phyloP scores from a whole-genome alignment of 2,888 invertebrate genomes.

The Drosophila pseudotalamancana region DNA sequence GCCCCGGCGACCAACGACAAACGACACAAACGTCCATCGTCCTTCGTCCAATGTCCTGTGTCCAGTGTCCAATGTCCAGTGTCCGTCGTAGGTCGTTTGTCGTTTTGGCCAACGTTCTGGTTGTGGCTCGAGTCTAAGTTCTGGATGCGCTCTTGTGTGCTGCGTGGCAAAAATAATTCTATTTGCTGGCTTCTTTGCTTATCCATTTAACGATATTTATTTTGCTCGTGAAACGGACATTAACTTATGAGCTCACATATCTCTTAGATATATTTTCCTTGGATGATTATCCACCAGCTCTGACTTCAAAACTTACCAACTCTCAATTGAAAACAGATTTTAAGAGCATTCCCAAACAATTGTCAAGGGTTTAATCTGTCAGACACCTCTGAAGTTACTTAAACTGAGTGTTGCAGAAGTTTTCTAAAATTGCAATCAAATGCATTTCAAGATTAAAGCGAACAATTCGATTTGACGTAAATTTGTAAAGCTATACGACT shows the following conservation, averaged over 20 bases:
- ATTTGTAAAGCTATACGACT: no score
- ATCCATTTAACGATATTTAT: slow-evolving; percentile 69
- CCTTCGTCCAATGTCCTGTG: slow-evolving; percentile 12
- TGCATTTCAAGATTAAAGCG: no score
- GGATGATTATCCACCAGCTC: not conserved
- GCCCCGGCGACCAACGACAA: slow-evolving; percentile 40
- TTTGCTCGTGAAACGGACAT: slow-evolving; percentile 42
- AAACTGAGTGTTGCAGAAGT: no score
- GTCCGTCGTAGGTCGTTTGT: slow-evolving; percentile 35
- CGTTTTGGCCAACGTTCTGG: slow-evolving; percentile 22
- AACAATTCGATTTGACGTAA: no score
- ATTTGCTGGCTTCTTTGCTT: slow-evolving; percentile 70
- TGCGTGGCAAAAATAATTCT: slow-evolving; percentile 57
- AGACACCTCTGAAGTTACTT: no score
- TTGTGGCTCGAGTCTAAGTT: not conserved
- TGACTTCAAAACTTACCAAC: not conserved
- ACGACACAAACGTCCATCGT: slow-evolving; percentile 33
- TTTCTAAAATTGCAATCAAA: no score
- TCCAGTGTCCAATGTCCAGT: slow-evolving; percentile 13
- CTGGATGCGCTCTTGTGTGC: slow-evolving; percentile 26
- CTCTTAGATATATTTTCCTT: slow-evolving; percentile 14
- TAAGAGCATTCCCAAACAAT: not conserved
- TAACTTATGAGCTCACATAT: slow-evolving; percentile 53
- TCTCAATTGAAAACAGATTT: not conserved
- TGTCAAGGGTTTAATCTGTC: not conserved